Conservation (phyloP, 2,888 invertebrate species). For the Brassicogethes aeneus region DNA sequence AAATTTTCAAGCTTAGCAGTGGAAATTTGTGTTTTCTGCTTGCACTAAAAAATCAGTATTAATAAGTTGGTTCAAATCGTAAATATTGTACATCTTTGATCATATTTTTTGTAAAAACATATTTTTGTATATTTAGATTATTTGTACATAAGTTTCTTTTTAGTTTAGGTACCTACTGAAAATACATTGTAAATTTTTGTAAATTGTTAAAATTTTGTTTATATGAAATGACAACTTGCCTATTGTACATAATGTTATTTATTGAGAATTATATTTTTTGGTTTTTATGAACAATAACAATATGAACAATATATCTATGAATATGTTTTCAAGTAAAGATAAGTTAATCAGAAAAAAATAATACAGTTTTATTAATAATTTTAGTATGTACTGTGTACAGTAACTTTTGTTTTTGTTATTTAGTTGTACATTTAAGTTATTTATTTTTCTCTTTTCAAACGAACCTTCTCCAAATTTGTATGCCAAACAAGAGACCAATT, state of each 20-base stretch:
- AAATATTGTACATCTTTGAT: slow-evolving; percentile 21
- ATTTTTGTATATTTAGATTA: slow-evolving; percentile 28
- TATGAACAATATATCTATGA: slow-evolving; percentile 11
- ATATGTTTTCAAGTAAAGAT: slow-evolving; percentile 10
- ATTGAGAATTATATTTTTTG: slow-evolving; percentile 15
- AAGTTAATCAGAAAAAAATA: slow-evolving; percentile 33
- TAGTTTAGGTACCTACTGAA: slow-evolving; percentile 24
- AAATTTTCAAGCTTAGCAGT: slow-evolving; percentile 21
- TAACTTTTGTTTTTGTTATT: slow-evolving; percentile 28
- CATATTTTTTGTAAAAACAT: slow-evolving; percentile 28
- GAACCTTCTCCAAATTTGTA: slow-evolving; percentile 1
- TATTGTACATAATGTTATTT: slow-evolving; percentile 23
- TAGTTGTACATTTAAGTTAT: slow-evolving; percentile 24
- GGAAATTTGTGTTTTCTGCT: slow-evolving; percentile 22
- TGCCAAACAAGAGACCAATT: not conserved
- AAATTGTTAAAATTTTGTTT: slow-evolving; percentile 26
- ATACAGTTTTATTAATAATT: slow-evolving; percentile 28
- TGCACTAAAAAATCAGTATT: slow-evolving; percentile 31
- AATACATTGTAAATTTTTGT: slow-evolving; percentile 27
- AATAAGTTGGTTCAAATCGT: slow-evolving; percentile 27
- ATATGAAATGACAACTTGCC: slow-evolving; percentile 22
- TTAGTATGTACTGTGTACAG: slow-evolving; percentile 41
- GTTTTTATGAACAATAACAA: slow-evolving; percentile 14
- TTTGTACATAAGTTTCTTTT: slow-evolving; percentile 22
- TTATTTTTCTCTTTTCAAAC: slow-evolving; percentile 17